These are phyloP conservation scores for Drosophila rufa DNA, from an alignment of 1,140 invertebrate species.

Conservation along the genomic window DNA sequence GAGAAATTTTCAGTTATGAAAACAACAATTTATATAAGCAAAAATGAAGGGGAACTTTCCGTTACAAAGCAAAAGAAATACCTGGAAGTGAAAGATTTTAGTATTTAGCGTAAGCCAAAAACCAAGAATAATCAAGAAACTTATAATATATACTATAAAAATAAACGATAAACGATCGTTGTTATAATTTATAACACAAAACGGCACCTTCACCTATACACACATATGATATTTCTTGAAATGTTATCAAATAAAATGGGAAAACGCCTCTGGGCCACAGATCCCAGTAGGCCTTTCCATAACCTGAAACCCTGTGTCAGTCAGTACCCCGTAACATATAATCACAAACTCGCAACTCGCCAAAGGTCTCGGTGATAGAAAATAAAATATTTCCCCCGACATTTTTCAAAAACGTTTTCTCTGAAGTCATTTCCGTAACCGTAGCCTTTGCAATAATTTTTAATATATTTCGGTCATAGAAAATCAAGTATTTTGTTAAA, in stretches of 20 bases:
- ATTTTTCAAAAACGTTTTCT: neutral
- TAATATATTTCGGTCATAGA: neutral
- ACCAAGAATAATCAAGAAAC: conserved; percentile 36
- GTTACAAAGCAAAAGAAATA: conserved; percentile 55
- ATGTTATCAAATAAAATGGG: conserved; percentile 43
- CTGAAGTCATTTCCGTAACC: neutral
- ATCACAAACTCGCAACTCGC: neutral
- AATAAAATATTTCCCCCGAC: neutral
- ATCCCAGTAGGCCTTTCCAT: conserved; percentile 6
- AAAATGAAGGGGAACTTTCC: conserved; percentile 32
- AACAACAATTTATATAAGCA: conserved; percentile 16
- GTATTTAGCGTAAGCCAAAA: conserved; percentile 74
- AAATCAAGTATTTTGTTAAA: neutral
- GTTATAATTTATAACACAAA: conserved; percentile 54
- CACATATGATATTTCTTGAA: conserved; percentile 43
- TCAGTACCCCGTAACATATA: neutral
- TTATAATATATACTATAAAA: conserved; percentile 54
- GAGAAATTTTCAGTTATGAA: conserved; percentile 37
- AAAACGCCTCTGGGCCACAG: conserved; percentile 18
- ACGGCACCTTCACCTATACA: conserved; percentile 38
- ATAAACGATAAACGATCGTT: conserved; percentile 62
- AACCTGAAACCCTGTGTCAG: conserved; percentile 5
- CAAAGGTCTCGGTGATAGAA: neutral
- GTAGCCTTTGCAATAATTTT: no score
- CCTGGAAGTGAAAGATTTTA: conserved; percentile 75